Conservation (phyloP, 2,797 vertebrate species). For the Myripristis murdjan region DNA sequence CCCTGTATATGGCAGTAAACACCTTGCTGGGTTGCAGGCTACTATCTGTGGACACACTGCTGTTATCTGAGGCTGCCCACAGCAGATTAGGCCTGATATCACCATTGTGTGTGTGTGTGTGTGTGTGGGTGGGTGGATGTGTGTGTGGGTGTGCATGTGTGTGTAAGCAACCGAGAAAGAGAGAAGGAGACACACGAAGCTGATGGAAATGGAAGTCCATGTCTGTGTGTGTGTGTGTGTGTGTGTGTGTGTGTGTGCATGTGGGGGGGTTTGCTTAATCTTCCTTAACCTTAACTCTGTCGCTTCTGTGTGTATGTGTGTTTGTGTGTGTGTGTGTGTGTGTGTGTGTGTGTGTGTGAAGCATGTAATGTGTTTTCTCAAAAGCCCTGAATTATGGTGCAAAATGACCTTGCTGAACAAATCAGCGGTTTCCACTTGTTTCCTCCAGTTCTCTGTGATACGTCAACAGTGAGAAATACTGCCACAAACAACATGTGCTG, state of each 20-base stretch:
- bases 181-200: background rate
- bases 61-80: slow-evolving; percentile 36
- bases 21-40: slow-evolving; percentile 56
- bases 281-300: too few species aligned
- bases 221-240: too few species aligned
- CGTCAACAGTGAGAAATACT: too few species aligned
- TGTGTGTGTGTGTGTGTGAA: background rate
- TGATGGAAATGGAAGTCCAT: too few species aligned
- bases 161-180: background rate
- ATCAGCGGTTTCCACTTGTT: too few species aligned
- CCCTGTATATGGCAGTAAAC: slow-evolving; percentile 61
- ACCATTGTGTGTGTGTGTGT: background rate
- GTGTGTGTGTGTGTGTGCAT: background rate
- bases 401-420: too few species aligned
- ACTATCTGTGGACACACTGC: slow-evolving; percentile 51
- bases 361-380: too few species aligned
- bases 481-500: too few species aligned
- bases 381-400: too few species aligned
- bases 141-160: background rate
- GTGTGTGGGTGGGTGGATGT: background rate
- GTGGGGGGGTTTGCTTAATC: background rate
- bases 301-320: slow-evolving; percentile 5
- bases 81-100: slow-evolving; percentile 47
- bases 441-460: too few species aligned
- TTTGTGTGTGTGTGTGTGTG: background rate